Base-by-base conservation (phyloP, 2,888 invertebrate genomes). In the Meiosimyza decipiens region DNA sequence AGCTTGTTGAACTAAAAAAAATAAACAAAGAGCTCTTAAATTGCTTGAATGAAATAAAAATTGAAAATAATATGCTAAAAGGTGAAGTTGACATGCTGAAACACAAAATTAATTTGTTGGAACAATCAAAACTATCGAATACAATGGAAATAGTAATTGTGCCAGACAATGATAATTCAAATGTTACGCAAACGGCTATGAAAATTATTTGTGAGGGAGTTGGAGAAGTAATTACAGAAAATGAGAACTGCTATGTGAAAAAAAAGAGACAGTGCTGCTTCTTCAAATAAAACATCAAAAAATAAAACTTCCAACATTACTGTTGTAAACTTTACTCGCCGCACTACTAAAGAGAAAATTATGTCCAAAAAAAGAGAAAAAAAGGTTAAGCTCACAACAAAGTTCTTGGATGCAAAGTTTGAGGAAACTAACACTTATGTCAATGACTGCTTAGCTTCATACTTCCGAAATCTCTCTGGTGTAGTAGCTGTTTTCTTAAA, bases 121-220 rank as follows among this genome's bases (percentile, higher is more conserved):
- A 68, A 49, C 57, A 57, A 68, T 22, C 40, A 9, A 40, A 68
- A 16, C 52, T 68, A 7, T 18, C 57, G 3, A 68, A 40, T 6
- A 68, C 68, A 9, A 57, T 57, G 9, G 57, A 57, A 54, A 68
- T 68, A 13, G 52, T 57, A 3, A 68, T 57, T 57, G 68, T 68
- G 15, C 68, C 57, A 13, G 6, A 3, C 49, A 40, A 16, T 22
- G 47, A 57, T 3, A 68, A 57, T 12, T 6, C 55, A 16, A 54
- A 54, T 68, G 68, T 57, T 55, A 54, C 54, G 6, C 54, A 54
- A 54, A 9, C n/a, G n/a, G 54, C 55, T 18, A 16, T 55, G 6
- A 3, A 55, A 22, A 16, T 55, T 55, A 12, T 55, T 2, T 55
- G 55, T 12, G 55, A 55, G 11, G 55, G 18, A 55, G 55, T 55